phyloP scores from a whole-genome alignment of 2,888 invertebrate species.

The Lasioglossum vierecki region DNA sequence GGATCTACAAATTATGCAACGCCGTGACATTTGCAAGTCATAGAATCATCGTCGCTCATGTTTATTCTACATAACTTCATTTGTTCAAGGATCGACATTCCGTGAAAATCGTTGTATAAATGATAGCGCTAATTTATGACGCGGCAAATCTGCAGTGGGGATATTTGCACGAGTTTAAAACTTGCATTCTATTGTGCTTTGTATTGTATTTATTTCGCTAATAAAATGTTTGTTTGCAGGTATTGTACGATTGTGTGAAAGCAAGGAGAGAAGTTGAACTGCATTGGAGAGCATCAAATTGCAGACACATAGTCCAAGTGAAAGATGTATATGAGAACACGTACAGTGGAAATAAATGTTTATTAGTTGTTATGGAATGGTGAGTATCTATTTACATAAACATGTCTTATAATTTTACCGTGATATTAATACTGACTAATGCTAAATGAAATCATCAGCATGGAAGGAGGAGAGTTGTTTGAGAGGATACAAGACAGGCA shows the following conservation, averaged over 20 bases:
- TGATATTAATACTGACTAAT: neutral
- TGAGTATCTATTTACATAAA: constrained; percentile 80
- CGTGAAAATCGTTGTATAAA: constrained; percentile 5
- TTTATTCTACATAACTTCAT: constrained; percentile 33
- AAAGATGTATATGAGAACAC: constrained; percentile 98
- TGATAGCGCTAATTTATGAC: neutral
- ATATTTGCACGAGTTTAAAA: neutral
- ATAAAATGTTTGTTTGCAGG: constrained; percentile 84
- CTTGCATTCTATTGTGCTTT: no score
- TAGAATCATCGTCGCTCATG: constrained; percentile 18
- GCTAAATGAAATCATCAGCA: constrained; percentile 85
- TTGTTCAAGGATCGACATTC: constrained; percentile 17
- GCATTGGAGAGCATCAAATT: constrained; percentile 96
- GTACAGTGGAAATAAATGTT: constrained; percentile 95
- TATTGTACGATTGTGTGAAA: constrained; percentile 95
- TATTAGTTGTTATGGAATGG: constrained; percentile 99
- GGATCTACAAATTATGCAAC: neutral
- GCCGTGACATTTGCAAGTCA: constrained; percentile 5
- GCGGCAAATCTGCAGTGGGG: neutral
- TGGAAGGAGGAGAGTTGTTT: constrained; percentile 99
- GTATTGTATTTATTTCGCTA: neutral
- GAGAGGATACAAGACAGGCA: constrained; percentile 97
- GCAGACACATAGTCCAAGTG: constrained; percentile 96
- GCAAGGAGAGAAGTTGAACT: constrained; percentile 97
- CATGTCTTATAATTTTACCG: neutral